phyloP scores from a whole-genome alignment of 2,113 vertebrate species.

The Notiomystis cincta region DNA sequence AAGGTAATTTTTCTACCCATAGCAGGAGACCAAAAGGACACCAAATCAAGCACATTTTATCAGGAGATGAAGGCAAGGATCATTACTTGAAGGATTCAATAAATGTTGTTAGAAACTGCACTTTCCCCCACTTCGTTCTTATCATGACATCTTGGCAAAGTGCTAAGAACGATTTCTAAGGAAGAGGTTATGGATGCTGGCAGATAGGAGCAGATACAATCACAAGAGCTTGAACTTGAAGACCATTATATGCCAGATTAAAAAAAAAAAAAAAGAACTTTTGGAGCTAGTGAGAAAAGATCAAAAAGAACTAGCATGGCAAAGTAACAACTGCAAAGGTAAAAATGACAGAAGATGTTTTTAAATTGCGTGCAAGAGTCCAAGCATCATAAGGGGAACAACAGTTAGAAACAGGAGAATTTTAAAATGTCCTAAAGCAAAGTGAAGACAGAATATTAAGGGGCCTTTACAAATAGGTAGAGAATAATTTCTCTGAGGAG shows the following conservation, averaged over 20 bases:
- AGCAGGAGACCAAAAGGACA: background rate
- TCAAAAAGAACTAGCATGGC: background rate
- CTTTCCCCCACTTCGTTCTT: background rate
- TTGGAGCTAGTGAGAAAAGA: background rate
- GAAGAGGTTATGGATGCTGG: background rate
- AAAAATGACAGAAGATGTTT: background rate
- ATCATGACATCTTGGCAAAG: background rate
- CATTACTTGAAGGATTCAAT: background rate
- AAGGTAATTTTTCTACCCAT: background rate
- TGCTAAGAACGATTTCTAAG: background rate
- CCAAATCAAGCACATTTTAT: background rate
- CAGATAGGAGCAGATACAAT: background rate
- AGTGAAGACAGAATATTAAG: background rate
- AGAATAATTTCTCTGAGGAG: background rate
- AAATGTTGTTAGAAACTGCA: background rate
- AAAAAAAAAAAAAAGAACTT: background rate
- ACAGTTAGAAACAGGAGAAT: background rate
- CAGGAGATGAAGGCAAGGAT: background rate
- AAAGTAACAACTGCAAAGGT: background rate
- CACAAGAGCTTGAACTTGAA: background rate
- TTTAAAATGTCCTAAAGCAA: background rate
- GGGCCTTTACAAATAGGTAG: background rate
- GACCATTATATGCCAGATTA: background rate
- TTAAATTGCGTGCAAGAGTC: background rate
- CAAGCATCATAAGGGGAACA: background rate